phyloP scores from a whole-genome alignment of 2,888 invertebrate genomes.

The Microplitis deprimator region DNA sequence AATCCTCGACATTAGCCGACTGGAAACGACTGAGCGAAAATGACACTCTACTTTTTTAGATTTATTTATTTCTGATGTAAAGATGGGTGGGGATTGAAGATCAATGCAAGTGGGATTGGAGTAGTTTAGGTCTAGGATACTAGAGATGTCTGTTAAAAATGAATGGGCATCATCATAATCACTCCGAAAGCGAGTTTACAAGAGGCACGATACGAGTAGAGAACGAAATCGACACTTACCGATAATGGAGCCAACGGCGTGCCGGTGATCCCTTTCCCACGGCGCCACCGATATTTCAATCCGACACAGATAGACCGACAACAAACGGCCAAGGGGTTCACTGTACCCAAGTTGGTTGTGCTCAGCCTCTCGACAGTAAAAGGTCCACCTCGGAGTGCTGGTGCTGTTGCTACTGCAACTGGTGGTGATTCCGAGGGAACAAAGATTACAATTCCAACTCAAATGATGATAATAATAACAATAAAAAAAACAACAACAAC shows the following conservation, averaged over 20 bases:
- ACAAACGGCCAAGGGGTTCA: constrained; percentile 32
- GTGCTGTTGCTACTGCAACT: not conserved
- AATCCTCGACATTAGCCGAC: not conserved
- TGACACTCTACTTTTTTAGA: not conserved
- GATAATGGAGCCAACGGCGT: constrained; percentile 47
- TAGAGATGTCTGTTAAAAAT: not conserved
- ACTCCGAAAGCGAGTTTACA: constrained; percentile 14
- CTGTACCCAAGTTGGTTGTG: constrained; percentile 18
- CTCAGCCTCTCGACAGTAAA: constrained; percentile 24
- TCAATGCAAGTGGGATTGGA: no score
- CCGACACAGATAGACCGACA: constrained; percentile 51
- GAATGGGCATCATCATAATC: not conserved
- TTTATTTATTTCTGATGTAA: not conserved
- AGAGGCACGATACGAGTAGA: not conserved
- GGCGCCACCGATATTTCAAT: constrained; percentile 53
- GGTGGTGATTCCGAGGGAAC: constrained; percentile 10
- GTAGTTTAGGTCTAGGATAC: no score
- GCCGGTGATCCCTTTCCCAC: constrained; percentile 53
- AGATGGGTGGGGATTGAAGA: not conserved
- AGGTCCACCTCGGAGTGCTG: constrained; percentile 27
- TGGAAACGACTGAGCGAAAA: not conserved
- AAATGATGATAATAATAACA: not conserved
- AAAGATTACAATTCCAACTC: constrained; percentile 7
- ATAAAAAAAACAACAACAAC: not conserved
- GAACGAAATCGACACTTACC: constrained; percentile 52